phyloP scores from a whole-genome alignment of 2,888 invertebrate genomes.

The Phortica magna region DNA sequence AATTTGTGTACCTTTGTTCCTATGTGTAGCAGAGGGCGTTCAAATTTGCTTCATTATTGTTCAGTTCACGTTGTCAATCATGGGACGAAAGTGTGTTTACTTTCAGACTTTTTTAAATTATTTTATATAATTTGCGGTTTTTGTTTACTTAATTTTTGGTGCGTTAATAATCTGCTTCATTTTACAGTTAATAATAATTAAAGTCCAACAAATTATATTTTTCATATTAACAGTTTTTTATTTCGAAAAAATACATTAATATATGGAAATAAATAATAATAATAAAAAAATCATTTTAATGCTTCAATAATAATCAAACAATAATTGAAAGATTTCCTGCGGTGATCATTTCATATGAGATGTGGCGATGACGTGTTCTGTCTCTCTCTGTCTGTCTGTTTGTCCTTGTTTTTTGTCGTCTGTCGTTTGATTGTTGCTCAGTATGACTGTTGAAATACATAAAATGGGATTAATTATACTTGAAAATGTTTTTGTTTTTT shows the following conservation, averaged over 20 bases:
- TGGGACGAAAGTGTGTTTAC: too few species aligned
- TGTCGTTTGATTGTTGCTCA: conserved; percentile 42
- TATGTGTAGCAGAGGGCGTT: too few species aligned
- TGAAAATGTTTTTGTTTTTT: conserved; percentile 9
- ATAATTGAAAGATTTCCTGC: conserved; percentile 26
- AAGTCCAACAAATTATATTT: background rate
- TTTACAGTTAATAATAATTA: background rate
- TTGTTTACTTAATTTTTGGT: too few species aligned
- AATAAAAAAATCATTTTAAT: background rate
- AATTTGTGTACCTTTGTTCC: too few species aligned
- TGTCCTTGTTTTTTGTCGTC: conserved; percentile 51
- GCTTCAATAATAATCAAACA: background rate
- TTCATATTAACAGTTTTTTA: background rate
- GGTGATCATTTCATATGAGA: background rate
- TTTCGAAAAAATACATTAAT: background rate
- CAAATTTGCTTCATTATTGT: too few species aligned
- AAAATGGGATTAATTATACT: background rate
- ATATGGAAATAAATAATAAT: background rate
- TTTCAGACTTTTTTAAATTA: too few species aligned
- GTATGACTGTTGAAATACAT: background rate
- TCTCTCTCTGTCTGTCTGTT: conserved; percentile 57
- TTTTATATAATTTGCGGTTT: too few species aligned
- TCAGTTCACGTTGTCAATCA: too few species aligned
- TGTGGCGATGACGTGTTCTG: conserved; percentile 13
- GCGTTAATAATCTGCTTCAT: too few species aligned